phyloP scores from a whole-genome alignment of 1,140 invertebrate species.

The Drosophila ananassae region DNA sequence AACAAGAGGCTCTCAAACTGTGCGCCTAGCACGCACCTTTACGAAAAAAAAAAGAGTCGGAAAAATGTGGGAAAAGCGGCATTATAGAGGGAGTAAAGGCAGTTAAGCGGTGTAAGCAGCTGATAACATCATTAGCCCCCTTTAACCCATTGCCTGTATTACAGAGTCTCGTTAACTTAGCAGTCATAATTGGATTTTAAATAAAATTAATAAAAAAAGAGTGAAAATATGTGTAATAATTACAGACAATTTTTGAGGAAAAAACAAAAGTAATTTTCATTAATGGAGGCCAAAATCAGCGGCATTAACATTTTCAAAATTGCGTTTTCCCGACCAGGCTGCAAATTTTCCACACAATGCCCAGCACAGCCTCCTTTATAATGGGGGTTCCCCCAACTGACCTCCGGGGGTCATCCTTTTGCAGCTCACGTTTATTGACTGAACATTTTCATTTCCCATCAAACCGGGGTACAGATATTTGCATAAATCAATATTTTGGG shows the following conservation, averaged over 20 bases:
- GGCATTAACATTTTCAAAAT: conserved; percentile 22
- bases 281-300: conserved; percentile 18
- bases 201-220: neutral
- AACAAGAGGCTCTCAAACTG: conserved; percentile 54
- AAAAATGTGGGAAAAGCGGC: neutral
- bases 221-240: no score
- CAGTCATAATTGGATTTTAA: neutral
- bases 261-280: conserved; percentile 9
- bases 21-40: conserved; percentile 13
- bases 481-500: conserved; percentile 33
- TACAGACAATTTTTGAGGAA: neutral
- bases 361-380: conserved; percentile 3
- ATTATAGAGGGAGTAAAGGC: neutral
- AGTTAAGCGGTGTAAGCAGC: neutral
- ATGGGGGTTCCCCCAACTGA: conserved; percentile 24
- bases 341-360: conserved; percentile 16
- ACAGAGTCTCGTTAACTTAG: neutral
- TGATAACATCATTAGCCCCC: conserved; percentile 3
- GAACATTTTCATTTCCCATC: conserved; percentile 37
- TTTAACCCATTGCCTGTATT: neutral
- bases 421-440: conserved; percentile 43
- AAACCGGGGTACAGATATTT: conserved; percentile 18
- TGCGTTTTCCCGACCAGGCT: conserved; percentile 16
- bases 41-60: no score
- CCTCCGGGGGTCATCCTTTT: conserved; percentile 34